Percentiles rank a stretch among this genome's conserved stretches.
Conservation (phyloP, 2,797 vertebrate species). For the Sparidentex hasta region DNA sequence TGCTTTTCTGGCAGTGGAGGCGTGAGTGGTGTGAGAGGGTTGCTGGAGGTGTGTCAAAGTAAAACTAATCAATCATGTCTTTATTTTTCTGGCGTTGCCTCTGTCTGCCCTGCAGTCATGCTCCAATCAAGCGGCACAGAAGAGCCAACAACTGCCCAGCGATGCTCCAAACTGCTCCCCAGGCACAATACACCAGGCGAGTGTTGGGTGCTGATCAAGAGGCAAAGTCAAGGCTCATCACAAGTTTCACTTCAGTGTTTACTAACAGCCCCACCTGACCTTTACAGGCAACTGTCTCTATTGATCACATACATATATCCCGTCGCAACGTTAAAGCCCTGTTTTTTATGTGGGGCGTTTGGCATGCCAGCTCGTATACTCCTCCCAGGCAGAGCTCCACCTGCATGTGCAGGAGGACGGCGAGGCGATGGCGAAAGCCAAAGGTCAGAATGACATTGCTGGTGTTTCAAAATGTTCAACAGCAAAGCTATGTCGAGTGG, state of each 20-base stretch:
- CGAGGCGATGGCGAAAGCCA: slow-evolving; percentile 36
- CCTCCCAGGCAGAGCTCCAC: slow-evolving; percentile 29
- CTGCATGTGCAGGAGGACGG: slow-evolving; percentile 35
- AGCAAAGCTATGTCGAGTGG: slow-evolving; percentile 8
- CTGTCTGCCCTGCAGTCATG: slow-evolving; percentile 53
- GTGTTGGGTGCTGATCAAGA: slow-evolving; percentile 50
- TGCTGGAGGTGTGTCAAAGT: slow-evolving; percentile 62
- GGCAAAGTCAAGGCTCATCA: slow-evolving; percentile 55
- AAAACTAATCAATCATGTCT: slow-evolving; percentile 79
- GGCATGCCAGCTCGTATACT: slow-evolving; percentile 60
- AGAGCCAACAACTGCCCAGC: slow-evolving; percentile 39
- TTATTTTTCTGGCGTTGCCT: slow-evolving; percentile 65
- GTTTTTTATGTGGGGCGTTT: slow-evolving; percentile 49
- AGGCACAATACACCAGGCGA: slow-evolving; percentile 15
- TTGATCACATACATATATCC: slow-evolving; percentile 61
- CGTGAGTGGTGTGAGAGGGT: slow-evolving; percentile 10
- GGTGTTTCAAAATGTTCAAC: slow-evolving; percentile 44
- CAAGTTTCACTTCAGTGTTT: slow-evolving; percentile 66
- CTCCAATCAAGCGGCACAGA: slow-evolving; percentile 60
- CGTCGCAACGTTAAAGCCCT: slow-evolving; percentile 39
- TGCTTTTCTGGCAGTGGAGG: slow-evolving; percentile 6
- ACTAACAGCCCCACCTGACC: slow-evolving; percentile 63
- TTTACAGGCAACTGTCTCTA: slow-evolving; percentile 74
- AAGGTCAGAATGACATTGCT: slow-evolving; percentile 68
- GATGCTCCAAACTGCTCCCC: slow-evolving; percentile 49